Percentiles rank a stretch among this genome's conserved stretches.
phyloP scores from a whole-genome alignment of 1,140 invertebrate species.

The Philopotamus ludificatus region DNA sequence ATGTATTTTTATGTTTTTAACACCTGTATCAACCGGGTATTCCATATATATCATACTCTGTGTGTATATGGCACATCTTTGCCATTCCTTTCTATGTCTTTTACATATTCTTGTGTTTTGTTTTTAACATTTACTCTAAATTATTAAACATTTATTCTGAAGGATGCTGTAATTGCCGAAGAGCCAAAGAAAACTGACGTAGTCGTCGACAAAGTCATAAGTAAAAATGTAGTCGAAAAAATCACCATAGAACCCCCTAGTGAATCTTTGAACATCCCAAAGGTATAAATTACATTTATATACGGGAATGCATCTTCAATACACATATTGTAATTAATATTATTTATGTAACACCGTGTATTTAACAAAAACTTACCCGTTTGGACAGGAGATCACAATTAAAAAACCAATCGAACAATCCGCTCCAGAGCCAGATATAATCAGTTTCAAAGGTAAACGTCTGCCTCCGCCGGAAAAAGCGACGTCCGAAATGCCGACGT shows the following conservation, averaged over 20 bases:
- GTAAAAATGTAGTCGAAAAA: not conserved
- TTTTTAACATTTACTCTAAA: not conserved
- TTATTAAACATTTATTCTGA: not conserved
- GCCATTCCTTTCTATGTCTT: no score
- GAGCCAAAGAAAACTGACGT: constrained; percentile 13
- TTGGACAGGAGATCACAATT: no score
- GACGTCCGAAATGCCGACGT: constrained; percentile 13
- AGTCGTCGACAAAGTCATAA: not conserved
- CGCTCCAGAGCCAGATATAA: not conserved
- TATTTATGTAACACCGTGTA: no score
- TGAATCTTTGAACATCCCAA: constrained; percentile 4
- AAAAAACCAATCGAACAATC: not conserved
- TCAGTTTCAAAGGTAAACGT: constrained; percentile 13
- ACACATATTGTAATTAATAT: not conserved
- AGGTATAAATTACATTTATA: not conserved
- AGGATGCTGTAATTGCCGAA: not conserved
- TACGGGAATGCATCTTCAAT: not conserved
- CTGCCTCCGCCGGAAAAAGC: constrained; percentile 7
- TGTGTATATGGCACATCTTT: no score
- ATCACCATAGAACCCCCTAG: not conserved
- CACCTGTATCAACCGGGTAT: no score
- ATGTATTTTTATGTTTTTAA: no score
- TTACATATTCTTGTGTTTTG: not conserved
- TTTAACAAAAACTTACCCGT: no score
- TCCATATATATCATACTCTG: no score